phyloP scores from a whole-genome alignment of 1,140 invertebrate species.

The Stratiolaelaps scimitus region DNA sequence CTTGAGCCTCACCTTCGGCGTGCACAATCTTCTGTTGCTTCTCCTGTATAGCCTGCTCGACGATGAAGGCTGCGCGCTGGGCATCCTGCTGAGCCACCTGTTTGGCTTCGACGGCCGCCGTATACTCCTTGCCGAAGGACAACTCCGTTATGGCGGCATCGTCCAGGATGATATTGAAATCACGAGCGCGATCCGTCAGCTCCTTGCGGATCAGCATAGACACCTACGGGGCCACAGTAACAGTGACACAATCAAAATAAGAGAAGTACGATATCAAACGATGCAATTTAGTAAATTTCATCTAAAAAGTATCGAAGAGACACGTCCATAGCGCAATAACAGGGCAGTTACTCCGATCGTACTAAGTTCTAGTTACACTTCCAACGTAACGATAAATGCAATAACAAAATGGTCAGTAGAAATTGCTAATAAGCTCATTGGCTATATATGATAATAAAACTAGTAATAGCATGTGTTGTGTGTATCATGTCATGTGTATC shows the following conservation, averaged over 20 bases:
- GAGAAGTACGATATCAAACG: too few species aligned
- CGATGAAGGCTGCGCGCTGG: slow-evolving; percentile 91
- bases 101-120: slow-evolving; percentile 98
- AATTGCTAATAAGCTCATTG: too few species aligned
- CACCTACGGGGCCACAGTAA: slow-evolving; percentile 45
- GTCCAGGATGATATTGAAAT: slow-evolving; percentile 97
- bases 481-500: too few species aligned
- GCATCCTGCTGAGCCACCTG: slow-evolving; percentile 98
- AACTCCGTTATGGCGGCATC: slow-evolving; percentile 99
- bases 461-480: too few species aligned
- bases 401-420: too few species aligned
- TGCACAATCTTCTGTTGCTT: slow-evolving; percentile 98
- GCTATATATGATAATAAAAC: too few species aligned
- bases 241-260: slow-evolving; percentile 45
- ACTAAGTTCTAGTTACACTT: too few species aligned
- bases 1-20: slow-evolving; percentile 98
- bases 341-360: too few species aligned
- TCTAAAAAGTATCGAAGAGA: too few species aligned
- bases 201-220: slow-evolving; percentile 85
- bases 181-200: slow-evolving; percentile 84
- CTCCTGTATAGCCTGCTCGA: slow-evolving; percentile 94
- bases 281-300: too few species aligned
- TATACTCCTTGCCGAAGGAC: slow-evolving; percentile 97
- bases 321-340: too few species aligned
- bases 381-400: too few species aligned